Percentiles rank a stretch among this genome's conserved stretches.
These are phyloP conservation scores for Germaria angustata DNA, from an alignment of 2,888 invertebrate species.

Conservation along the genomic window DNA sequence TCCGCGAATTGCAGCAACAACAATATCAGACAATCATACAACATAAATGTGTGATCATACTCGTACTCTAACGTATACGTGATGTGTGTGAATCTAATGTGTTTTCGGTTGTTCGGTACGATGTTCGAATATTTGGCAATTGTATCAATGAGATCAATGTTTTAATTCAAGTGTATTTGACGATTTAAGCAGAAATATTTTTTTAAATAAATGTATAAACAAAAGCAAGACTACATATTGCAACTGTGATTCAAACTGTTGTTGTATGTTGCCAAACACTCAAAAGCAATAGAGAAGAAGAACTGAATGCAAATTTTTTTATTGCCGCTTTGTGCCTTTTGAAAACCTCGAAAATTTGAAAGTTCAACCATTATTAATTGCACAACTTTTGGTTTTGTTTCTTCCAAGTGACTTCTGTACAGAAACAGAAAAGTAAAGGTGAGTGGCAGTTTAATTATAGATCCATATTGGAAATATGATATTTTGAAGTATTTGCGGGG, in stretches of 20 bases:
- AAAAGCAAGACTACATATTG: neutral
- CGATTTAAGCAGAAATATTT: neutral
- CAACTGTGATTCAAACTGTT: conserved; percentile 17
- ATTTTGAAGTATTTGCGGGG: neutral
- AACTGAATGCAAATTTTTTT: conserved; percentile 55
- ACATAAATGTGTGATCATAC: conserved; percentile 36
- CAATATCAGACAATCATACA: conserved; percentile 1
- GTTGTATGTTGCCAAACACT: conserved; percentile 21
- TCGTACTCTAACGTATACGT: conserved; percentile 22
- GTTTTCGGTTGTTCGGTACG: conserved; percentile 19
- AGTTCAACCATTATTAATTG: conserved; percentile 43
- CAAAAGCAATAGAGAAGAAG: conserved; percentile 23
- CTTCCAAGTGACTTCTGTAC: conserved; percentile 4
- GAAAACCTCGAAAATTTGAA: conserved; percentile 50
- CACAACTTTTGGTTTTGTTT: conserved; percentile 1
- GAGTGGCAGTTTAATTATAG: conserved; percentile 39
- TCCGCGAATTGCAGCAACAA: conserved; percentile 16
- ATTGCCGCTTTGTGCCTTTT: neutral
- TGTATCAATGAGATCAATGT: conserved; percentile 62
- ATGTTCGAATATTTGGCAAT: conserved; percentile 55
- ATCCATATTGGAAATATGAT: neutral
- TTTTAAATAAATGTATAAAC: too few relatives aligned
- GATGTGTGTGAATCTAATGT: conserved; percentile 37
- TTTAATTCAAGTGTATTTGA: conserved; percentile 43
- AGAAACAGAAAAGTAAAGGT: conserved; percentile 43